phyloP scores from a whole-genome alignment of 2,113 vertebrate species.

The Crotophaga sulcirostris region DNA sequence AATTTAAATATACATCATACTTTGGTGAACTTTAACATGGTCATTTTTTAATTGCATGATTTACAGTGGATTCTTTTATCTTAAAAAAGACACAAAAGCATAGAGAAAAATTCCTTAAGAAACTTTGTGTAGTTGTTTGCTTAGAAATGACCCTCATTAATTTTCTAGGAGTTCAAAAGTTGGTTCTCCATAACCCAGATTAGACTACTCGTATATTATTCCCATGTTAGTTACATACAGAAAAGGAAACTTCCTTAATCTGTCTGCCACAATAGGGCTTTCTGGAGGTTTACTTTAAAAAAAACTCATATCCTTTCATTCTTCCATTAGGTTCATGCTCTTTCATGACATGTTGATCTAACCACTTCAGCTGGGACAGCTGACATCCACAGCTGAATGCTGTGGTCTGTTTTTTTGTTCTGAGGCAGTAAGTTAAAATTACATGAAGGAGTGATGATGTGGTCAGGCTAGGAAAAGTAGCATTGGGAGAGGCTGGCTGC shows the following conservation, averaged over 20 bases:
- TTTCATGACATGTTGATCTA: conserved; percentile 30
- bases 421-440: conserved; percentile 47
- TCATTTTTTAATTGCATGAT: not conserved
- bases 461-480: not conserved
- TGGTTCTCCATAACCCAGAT: not conserved
- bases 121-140: not conserved
- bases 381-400: conserved; percentile 41
- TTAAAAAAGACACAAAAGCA: not conserved
- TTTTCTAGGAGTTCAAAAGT: not conserved
- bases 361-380: conserved; percentile 20
- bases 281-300: conserved; percentile 33
- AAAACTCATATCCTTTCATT: conserved; percentile 40
- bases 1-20: not conserved
- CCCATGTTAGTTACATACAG: not conserved
- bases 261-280: not conserved
- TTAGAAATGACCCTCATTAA: not conserved
- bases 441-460: conserved; percentile 20
- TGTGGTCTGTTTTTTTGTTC: not conserved
- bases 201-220: not conserved
- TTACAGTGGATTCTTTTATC: not conserved
- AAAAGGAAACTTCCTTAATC: conserved; percentile 33
- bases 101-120: not conserved
- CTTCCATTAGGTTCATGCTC: not conserved
- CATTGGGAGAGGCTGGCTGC: not conserved
- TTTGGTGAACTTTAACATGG: not conserved